Evolutionary conservation across 1,140 invertebrate genomes (phyloP).

Genomic region (Helicoverpa armigera): DNA sequence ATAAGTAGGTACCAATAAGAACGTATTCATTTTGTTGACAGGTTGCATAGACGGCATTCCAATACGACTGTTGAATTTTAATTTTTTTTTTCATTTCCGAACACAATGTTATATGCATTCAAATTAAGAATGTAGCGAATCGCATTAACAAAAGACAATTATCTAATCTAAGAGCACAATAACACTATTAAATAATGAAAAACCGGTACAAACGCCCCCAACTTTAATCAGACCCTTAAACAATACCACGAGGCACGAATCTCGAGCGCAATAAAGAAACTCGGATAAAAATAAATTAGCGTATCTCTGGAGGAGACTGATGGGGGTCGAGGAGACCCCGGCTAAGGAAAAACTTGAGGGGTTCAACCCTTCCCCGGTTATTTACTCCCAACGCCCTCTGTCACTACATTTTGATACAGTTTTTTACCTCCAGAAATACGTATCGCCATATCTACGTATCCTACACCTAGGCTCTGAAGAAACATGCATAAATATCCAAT

Average conservation of each 20-base stretch:
- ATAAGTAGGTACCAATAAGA: slow-evolving; percentile 15
- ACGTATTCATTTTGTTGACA: slow-evolving; percentile 30
- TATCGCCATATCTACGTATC: neutral
- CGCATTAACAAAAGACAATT: slow-evolving; percentile 43
- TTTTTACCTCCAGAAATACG: slow-evolving; percentile 51
- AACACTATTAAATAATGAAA: slow-evolving; percentile 46
- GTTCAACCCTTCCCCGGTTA: slow-evolving; percentile 75
- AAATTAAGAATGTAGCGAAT: slow-evolving; percentile 32
- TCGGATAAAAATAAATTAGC: slow-evolving; percentile 77
- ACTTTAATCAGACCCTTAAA: slow-evolving; percentile 65
- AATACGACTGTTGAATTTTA: neutral
- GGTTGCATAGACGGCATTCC: slow-evolving; percentile 11
- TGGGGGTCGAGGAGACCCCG: slow-evolving; percentile 68
- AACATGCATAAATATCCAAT: slow-evolving; percentile 26
- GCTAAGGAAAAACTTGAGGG: slow-evolving; percentile 71
- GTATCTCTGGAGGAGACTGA: slow-evolving; percentile 74
- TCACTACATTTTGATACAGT: slow-evolving; percentile 69
- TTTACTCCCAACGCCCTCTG: slow-evolving; percentile 69
- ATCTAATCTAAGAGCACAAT: slow-evolving; percentile 31
- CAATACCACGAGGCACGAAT: slow-evolving; percentile 67
- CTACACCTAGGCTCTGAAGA: slow-evolving; percentile 1
- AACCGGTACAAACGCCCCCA: slow-evolving; percentile 37
- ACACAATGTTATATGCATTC: slow-evolving; percentile 5
- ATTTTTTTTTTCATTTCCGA: neutral
- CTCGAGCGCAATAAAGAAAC: slow-evolving; percentile 71